phyloP scores from a whole-genome alignment of 2,113 vertebrate species.

The Hippocampus guttulatus region DNA sequence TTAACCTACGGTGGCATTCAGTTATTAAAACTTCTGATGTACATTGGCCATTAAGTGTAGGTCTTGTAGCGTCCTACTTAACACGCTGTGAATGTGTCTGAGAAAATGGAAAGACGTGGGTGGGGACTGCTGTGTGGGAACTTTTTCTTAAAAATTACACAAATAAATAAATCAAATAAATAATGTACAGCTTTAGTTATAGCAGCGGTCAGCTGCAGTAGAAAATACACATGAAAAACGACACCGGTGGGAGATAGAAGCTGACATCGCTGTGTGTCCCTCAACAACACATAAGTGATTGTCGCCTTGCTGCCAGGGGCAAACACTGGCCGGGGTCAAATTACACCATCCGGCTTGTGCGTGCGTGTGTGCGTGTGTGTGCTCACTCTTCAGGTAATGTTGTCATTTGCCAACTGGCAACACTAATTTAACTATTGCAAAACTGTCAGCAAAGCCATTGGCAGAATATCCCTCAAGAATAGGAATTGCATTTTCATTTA shows the following conservation, averaged over 20 bases:
- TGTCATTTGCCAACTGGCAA: conserved; percentile 15
- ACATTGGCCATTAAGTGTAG: neutral
- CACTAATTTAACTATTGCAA: neutral
- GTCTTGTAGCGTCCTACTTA: neutral
- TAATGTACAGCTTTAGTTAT: neutral
- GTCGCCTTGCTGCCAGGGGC: conserved; percentile 23
- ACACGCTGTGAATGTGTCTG: neutral
- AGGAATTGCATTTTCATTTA: no score
- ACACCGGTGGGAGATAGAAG: conserved; percentile 23
- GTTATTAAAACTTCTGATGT: neutral
- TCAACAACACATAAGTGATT: conserved; percentile 42
- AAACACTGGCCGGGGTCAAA: conserved; percentile 40
- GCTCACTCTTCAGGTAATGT: conserved; percentile 5
- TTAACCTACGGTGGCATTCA: no score
- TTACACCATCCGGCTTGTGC: conserved; percentile 31
- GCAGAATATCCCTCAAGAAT: no score
- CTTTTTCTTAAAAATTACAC: neutral
- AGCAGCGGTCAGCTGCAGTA: conserved; percentile 26
- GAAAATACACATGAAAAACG: conserved; percentile 3
- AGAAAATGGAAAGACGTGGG: neutral
- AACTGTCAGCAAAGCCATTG: no score
- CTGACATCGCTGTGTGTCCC: conserved; percentile 18
- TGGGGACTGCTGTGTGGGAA: neutral
- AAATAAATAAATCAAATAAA: neutral
- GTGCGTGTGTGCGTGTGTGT: conserved; percentile 9